Base-by-base conservation (phyloP, 2,797 vertebrate species). In the Merluccius polli region DNA sequence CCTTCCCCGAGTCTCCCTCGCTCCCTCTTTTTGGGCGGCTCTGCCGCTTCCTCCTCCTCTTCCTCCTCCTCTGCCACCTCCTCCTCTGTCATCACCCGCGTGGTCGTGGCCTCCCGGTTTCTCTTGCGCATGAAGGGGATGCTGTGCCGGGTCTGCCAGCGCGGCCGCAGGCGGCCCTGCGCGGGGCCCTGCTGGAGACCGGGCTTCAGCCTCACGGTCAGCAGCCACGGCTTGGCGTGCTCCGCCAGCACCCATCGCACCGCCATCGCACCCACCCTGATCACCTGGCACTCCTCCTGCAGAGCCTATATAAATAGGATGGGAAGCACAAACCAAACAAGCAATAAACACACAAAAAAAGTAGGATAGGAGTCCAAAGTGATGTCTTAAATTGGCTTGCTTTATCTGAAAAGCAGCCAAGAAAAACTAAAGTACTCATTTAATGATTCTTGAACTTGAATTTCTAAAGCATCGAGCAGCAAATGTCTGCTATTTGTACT, bases 181-280 rank as follows among this genome's bases (percentile, higher is more conserved):
- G 30, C 6, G 21, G 7, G 0, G 2, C 31, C 44, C 0, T 77
- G n/a, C 73, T 75, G 78, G 63, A 67, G 71, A 76, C 76, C 79
- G 1, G 79, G 81, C 71, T 82, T 87, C 69, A 78, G 63, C 73
- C 79, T 72, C 75, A 92, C 91, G 2, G 86, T 90, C 12, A 98
- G 86, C 4, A 99, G 93, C 98, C 98, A 99, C 0, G 97, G 95
- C 1, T 82, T 87, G 5, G 96, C 93, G 0, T 92, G 93, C 8
- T 86, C 81, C 30, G 87, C 30, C 12, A 96, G 91, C 78, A 97
- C 96, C 90, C 97, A 91, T 0, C 97, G 95, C 0, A 81, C 13
- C 0, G 88, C 84, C 41, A 87, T 73, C 70, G 93, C 92, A 0
- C 98, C 97, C 0, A 96, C 96, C 83, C 93, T 90, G 67, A 98